Conservation (phyloP, 2,113 vertebrate species). For the Miniopterus natalensis region DNA sequence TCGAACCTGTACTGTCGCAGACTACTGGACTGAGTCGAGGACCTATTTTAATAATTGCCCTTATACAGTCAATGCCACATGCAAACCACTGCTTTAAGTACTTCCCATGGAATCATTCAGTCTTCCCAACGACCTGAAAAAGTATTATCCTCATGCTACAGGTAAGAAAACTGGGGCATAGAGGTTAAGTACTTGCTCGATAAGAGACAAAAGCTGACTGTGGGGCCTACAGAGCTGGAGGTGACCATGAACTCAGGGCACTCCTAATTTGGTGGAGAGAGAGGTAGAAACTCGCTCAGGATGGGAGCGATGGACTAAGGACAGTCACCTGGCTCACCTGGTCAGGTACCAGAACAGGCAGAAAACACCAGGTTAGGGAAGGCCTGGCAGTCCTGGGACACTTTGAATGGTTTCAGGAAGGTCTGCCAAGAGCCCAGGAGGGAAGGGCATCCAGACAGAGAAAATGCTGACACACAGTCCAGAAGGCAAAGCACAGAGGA, state of each 20-base stretch:
- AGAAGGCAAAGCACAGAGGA: neutral
- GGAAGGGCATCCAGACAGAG: neutral
- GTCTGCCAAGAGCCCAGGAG: neutral
- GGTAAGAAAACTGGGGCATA: neutral
- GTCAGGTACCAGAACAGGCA: neutral
- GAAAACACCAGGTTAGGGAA: neutral
- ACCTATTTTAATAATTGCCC: neutral
- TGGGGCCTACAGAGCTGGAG: neutral
- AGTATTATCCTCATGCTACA: neutral
- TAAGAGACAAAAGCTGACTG: neutral
- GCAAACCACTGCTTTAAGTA: neutral
- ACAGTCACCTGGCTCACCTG: neutral
- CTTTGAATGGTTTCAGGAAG: neutral
- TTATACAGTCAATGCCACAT: neutral
- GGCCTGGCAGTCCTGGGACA: neutral
- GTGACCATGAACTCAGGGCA: neutral
- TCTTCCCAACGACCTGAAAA: neutral
- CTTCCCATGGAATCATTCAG: neutral
- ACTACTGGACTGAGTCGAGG: rapidly evolving
- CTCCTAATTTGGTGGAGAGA: neutral
- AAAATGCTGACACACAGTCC: neutral
- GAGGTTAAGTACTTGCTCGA: neutral
- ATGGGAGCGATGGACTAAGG: rapidly evolving
- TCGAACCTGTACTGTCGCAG: neutral
- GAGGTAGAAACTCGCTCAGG: neutral